Evolutionary conservation across 1,140 invertebrate species (phyloP).

Genomic region (Zaprionus capensis): DNA sequence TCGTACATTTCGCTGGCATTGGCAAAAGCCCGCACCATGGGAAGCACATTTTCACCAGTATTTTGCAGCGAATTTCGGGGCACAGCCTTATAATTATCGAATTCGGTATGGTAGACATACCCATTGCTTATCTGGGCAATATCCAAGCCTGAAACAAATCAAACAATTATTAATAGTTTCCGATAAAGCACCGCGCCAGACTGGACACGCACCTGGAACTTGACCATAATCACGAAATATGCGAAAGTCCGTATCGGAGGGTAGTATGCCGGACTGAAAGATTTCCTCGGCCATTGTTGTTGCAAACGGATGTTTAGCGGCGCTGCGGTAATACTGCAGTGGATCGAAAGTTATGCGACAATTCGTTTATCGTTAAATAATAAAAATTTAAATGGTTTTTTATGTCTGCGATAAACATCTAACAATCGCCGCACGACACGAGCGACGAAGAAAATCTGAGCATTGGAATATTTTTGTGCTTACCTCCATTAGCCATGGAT

Average conservation of each 20-base stretch:
- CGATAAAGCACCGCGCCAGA: neutral
- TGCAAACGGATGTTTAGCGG: constrained; percentile 91
- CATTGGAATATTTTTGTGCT: neutral
- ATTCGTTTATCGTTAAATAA: constrained; percentile 89
- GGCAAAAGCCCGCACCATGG: constrained; percentile 87
- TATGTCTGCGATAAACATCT: constrained; percentile 25
- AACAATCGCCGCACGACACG: constrained; percentile 3
- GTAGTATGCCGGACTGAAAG: constrained; percentile 96
- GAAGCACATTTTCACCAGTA: constrained; percentile 91
- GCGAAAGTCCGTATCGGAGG: constrained; percentile 97
- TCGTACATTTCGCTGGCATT: constrained; percentile 87
- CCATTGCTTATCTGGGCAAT: constrained; percentile 93
- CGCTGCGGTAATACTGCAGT: constrained; percentile 55
- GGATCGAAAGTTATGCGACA: neutral
- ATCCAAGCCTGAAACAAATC: constrained; percentile 48
- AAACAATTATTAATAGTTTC: neutral
- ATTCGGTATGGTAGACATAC: constrained; percentile 95
- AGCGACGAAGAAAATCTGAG: constrained; percentile 18
- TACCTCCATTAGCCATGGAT: constrained; percentile 94
- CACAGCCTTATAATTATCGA: constrained; percentile 91
- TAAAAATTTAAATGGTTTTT: constrained; percentile 73
- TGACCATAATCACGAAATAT: constrained; percentile 96
- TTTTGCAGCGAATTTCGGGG: constrained; percentile 92
- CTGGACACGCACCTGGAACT: constrained; percentile 86
- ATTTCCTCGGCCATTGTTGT: constrained; percentile 96